Percentiles rank a stretch among this genome's conserved stretches.
Evolutionary conservation across 2,113 vertebrate species (phyloP).

Genomic region (Xyliphius kryptos): DNA sequence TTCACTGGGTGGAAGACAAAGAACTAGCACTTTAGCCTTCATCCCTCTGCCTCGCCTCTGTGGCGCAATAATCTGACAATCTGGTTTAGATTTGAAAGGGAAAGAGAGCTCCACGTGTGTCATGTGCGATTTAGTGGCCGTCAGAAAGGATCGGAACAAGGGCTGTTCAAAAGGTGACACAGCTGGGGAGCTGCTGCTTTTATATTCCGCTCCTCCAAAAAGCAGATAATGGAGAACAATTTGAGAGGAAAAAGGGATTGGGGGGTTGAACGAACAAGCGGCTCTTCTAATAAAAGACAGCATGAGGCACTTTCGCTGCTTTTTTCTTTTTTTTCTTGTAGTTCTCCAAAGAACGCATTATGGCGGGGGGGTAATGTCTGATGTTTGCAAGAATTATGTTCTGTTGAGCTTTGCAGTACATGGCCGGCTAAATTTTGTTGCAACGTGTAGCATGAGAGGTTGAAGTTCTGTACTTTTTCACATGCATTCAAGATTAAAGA

Average conservation of each 20-base stretch:
- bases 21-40: too few species aligned
- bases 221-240: slow-evolving; percentile 61
- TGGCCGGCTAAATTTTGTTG: too few species aligned
- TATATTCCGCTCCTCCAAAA: slow-evolving; percentile 55
- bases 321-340: slow-evolving; percentile 40
- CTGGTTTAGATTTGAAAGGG: too few species aligned
- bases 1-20: too few species aligned
- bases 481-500: too few species aligned
- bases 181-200: slow-evolving; percentile 53
- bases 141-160: slow-evolving; percentile 56
- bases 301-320: slow-evolving; percentile 62
- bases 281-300: slow-evolving; percentile 65
- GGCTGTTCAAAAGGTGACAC: slow-evolving; percentile 48
- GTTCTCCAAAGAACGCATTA: slow-evolving; percentile 49
- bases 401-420: too few species aligned
- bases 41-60: too few species aligned
- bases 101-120: slow-evolving; percentile 59
- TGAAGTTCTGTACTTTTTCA: too few species aligned
- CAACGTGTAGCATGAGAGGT: too few species aligned
- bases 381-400: not conserved
- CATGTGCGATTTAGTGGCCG: slow-evolving; percentile 67
- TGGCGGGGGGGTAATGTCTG: slow-evolving; percentile 47
- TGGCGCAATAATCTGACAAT: too few species aligned
- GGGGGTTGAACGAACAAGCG: slow-evolving; percentile 22
- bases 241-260: slow-evolving; percentile 47